A percentile compares a stretch with the other conserved stretches of the same genome.
Conservation (phyloP, 2,113 vertebrate species). For the Notiomystis cincta region DNA sequence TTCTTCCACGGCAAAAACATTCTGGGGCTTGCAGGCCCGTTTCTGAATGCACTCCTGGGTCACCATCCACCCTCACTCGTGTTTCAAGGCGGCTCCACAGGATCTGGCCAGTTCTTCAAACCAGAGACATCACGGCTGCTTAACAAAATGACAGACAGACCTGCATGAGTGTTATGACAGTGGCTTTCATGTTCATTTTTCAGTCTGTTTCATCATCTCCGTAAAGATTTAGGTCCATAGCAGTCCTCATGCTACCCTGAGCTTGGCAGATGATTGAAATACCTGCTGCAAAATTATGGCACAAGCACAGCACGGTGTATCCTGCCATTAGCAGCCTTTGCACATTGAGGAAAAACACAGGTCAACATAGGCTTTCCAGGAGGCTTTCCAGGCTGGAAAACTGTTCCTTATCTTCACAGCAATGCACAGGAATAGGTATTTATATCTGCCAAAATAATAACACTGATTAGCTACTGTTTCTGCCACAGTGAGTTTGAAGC, state of each 20-base stretch:
- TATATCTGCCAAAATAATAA: background rate
- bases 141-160: background rate
- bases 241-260: background rate
- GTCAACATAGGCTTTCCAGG: background rate
- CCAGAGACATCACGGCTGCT: background rate
- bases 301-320: background rate
- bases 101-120: background rate
- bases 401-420: background rate
- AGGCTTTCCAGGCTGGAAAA: background rate
- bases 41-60: background rate
- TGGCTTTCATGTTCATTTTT: background rate
- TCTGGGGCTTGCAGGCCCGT: background rate
- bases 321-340: background rate
- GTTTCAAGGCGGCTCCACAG: background rate
- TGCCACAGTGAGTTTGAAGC: background rate
- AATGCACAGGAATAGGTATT: background rate
- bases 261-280: background rate
- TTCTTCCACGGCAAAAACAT: background rate
- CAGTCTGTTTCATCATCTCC: background rate
- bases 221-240: background rate
- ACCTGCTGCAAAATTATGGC: background rate
- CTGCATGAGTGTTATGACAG: background rate
- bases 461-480: background rate
- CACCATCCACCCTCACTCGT: background rate
- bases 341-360: background rate